Evolutionary conservation across 2,797 vertebrate species (phyloP), one percentile per base, ranked within the genome.

Genomic region (Ctenopoma kingsleyae): DNA sequence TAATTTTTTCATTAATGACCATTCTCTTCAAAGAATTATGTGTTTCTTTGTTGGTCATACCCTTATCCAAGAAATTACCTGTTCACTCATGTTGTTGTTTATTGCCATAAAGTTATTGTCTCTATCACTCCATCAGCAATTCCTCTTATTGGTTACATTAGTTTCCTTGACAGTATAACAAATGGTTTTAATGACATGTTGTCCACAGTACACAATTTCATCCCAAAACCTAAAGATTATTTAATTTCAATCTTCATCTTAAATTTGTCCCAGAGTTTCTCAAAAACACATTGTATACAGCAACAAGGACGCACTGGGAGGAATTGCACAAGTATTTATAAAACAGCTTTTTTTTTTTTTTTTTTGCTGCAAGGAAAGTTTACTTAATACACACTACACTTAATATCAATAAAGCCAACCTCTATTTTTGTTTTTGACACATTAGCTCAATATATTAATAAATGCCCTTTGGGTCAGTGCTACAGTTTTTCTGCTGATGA

Each of bases 91-190:
- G 0, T 30, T 57, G 48, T 69, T 80, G 73, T 85, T 85, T 76
- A 81, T 76, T 54, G 63, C 72, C 10, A 10, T 73, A 48, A 67
- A 52, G 52, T 80, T 76, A 70, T 74, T 25, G 41, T 68, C 60
- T 78, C 66, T 49, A 70, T 70, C 66, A 63, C 74, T 67, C 71
- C 54, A 67, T 84, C 58, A 74, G 67, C 53, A 63, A 30, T 40
- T 20, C 8, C 53, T 11, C 40, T 78, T 71, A 79, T 65, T 73
- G 65, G 72, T 70, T 57, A 47, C 27, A 67, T 69, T 72, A 61
- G 59, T 38, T 75, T 47, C 50, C 76, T 47, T 43, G 55, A 74
- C 67, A 62, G 48, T 76, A 44, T 32, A 30, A 61, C 63, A 36
- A 67, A n/a, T 74, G 48, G 48, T 49, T 72, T 62, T 72, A 77